phyloP scores from a whole-genome alignment of 2,888 invertebrate genomes.

The Copidosoma aretas region DNA sequence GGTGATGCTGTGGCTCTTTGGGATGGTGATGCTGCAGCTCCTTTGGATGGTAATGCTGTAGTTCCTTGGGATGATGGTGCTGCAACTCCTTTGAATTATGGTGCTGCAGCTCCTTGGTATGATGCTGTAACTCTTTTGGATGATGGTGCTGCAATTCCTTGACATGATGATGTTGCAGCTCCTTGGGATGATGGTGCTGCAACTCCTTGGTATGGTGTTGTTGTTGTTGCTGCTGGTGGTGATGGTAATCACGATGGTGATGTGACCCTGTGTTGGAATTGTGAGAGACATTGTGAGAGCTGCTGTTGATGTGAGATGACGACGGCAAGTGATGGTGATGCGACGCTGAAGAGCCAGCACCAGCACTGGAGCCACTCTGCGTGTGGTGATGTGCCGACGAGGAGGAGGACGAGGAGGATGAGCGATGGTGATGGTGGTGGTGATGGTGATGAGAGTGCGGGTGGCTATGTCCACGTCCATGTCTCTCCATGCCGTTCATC shows the following conservation, averaged over 20 bases:
- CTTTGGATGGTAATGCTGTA: slow-evolving; percentile 22
- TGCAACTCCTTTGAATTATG: neutral
- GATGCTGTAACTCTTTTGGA: slow-evolving; percentile 6
- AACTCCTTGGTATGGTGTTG: slow-evolving; percentile 13
- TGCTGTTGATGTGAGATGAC: slow-evolving; percentile 25
- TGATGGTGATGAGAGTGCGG: slow-evolving; percentile 53
- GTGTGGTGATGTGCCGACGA: slow-evolving; percentile 51
- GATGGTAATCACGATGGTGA: slow-evolving; percentile 17
- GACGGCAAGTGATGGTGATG: slow-evolving; percentile 31
- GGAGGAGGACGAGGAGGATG: slow-evolving; percentile 47
- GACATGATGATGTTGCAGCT: slow-evolving; percentile 17
- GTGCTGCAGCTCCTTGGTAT: slow-evolving; percentile 18
- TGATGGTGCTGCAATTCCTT: slow-evolving; percentile 17
- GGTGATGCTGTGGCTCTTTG: slow-evolving; percentile 6
- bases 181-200: slow-evolving; percentile 17
- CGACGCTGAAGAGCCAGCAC: slow-evolving; percentile 19
- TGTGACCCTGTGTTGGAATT: slow-evolving; percentile 17
- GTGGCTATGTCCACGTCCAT: slow-evolving; percentile 61
- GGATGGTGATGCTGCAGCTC: slow-evolving; percentile 19
- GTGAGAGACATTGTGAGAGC: slow-evolving; percentile 17
- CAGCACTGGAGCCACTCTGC: slow-evolving; percentile 25
- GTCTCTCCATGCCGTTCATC: slow-evolving; percentile 63
- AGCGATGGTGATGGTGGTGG: slow-evolving; percentile 52
- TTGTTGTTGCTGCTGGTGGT: slow-evolving; percentile 12
- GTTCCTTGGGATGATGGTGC: slow-evolving; percentile 12